Evolutionary conservation across 2,113 vertebrate species (phyloP).

Genomic region (Calonectris borealis): DNA sequence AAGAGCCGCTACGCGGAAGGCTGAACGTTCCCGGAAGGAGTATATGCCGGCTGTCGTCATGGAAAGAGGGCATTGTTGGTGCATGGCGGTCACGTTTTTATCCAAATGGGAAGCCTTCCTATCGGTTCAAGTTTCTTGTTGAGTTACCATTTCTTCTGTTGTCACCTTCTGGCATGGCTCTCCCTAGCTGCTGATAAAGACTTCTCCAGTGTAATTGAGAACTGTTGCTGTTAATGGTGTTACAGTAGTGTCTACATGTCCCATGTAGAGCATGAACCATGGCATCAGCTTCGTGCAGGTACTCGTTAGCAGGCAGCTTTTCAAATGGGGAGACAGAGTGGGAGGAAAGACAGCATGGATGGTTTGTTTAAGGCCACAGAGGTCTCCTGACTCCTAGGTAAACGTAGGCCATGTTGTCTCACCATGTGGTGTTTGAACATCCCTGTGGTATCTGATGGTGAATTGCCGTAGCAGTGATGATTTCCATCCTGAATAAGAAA

Average conservation of each 20-base stretch:
- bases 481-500: background rate
- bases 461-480: background rate
- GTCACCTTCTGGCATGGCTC: background rate
- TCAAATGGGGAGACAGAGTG: background rate
- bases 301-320: background rate
- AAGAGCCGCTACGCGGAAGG: background rate
- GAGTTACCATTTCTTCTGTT: background rate
- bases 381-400: background rate
- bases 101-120: background rate
- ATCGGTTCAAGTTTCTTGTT: background rate
- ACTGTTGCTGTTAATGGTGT: background rate
- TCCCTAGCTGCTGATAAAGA: background rate
- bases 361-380: background rate
- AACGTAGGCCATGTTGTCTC: background rate
- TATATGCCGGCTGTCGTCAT: background rate
- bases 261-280: background rate
- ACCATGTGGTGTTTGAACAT: background rate
- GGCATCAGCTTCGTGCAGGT: background rate
- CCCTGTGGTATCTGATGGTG: background rate
- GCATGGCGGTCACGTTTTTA: background rate
- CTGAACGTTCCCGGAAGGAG: background rate
- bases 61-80: background rate
- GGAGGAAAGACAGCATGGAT: background rate
- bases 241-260: background rate
- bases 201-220: background rate